phyloP scores from a whole-genome alignment of 1,140 invertebrate genomes.

The Tenebrio molitor region DNA sequence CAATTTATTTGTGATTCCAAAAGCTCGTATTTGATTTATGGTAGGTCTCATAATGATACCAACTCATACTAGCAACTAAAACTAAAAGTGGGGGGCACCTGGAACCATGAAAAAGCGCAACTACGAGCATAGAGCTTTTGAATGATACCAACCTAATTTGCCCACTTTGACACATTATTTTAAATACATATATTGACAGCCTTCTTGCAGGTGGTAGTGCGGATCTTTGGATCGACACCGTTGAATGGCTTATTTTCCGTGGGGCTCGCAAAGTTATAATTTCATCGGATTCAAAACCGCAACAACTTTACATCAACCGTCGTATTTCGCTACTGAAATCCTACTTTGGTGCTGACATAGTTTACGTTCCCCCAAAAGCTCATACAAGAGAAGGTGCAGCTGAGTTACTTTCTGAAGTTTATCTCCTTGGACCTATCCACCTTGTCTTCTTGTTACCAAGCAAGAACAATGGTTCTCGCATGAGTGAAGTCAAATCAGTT shows the following conservation, averaged over 20 bases:
- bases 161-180: too few relatives aligned
- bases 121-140: slow-evolving; percentile 12
- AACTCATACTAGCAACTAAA: too few relatives aligned
- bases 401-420: slow-evolving; percentile 61
- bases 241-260: slow-evolving; percentile 87
- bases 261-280: slow-evolving; percentile 83
- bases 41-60: too few relatives aligned
- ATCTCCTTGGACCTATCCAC: slow-evolving; percentile 58
- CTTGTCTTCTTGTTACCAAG: slow-evolving; percentile 59
- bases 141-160: too few relatives aligned
- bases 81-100: too few relatives aligned
- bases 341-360: slow-evolving; percentile 58
- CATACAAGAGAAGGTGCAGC: slow-evolving; percentile 59
- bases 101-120: neutral
- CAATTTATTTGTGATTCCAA: slow-evolving; percentile 63
- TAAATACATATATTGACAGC: too few relatives aligned
- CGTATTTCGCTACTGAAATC: slow-evolving; percentile 57
- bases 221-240: slow-evolving; percentile 89
- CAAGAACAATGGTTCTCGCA: slow-evolving; percentile 44
- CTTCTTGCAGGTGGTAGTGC: slow-evolving; percentile 82
- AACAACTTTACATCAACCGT: slow-evolving; percentile 56
- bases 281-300: slow-evolving; percentile 57
- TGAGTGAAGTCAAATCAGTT: slow-evolving; percentile 59
- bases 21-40: slow-evolving; percentile 62
- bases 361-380: slow-evolving; percentile 54